Base-by-base conservation (phyloP, 2,888 invertebrate species). In the Hoplodrina blanda region DNA sequence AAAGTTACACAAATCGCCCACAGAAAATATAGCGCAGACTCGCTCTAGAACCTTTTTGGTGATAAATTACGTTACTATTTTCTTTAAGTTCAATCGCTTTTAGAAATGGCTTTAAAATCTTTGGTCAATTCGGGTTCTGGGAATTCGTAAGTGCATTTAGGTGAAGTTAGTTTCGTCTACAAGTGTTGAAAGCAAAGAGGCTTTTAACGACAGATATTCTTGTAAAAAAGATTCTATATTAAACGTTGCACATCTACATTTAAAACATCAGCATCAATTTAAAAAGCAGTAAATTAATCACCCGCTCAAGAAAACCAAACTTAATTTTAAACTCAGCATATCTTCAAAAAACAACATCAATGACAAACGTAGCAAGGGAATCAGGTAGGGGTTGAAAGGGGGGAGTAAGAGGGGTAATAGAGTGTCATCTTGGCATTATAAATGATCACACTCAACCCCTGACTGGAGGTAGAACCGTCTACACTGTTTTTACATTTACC, bases 361-460 rank as follows among this genome's bases (percentile, higher is more conserved):
- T 62, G 70, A 72, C 59, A 78, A 73, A 67, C 56, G 63, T 59
- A 63, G 37, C 53, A 33, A 55, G 33, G 30, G 25, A 25, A 20
- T 19, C 60, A 55, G 69, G 54, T 54, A 11, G 74, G 64, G 54
- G 57, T 50, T 52, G 55, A 44, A 19, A 17, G 37, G 56, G 25
- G 69, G 77, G 88, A n/a, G 76, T 94, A 94, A 95, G 55, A 46
- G 17, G 68, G 73, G 78, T 95, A 95, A 95, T 95, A 94, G 92
- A 94, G 94, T 95, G 96, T 96, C 96, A 95, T 93, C 94, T 93
- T 91, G 92, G 88, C 90, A 89, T 95, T 91, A 96, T 91, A 94
- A 95, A 96, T 95, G 96, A 94, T 93, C 90, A 81, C 81, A 83
- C 89, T 89, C 87, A 83, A 85, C 88, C 91, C 88, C 87, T 78